Base-by-base conservation (phyloP, 2,113 vertebrate genomes). In the Ceyx cyanopectus region DNA sequence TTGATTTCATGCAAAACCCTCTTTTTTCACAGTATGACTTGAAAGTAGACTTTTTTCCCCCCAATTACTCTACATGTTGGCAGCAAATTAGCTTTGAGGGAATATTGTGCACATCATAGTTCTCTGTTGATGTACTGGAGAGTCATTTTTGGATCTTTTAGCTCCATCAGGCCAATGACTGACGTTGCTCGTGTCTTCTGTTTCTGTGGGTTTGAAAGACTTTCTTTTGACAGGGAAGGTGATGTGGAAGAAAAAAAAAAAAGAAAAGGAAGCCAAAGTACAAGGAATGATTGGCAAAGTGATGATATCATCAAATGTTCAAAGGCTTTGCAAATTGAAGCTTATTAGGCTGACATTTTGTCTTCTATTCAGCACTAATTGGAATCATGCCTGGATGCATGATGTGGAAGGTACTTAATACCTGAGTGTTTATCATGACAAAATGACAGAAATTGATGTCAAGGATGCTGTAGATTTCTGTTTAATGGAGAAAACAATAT, bases 251-350 rank as follows among this genome's bases (percentile, higher is more conserved):
- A 48, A 30, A 30, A 54, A 32, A 91, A 75, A 79, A 46, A 40
- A 26, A 62, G 26, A 20, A 65, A 92, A 80, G 80, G 79, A 43
- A 87, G 81, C 83, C 92, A 87, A 96, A 94, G 90, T 95, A 89
- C 92, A 94, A 84, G 94, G 85, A 81, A 73, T 97, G 97, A 98
- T 97, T 97, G 97, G 97, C 98, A 97, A 98, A 98, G 97, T 97
- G 96, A 95, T 97, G 97, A 98, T 96, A 96, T 97, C 97, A 97
- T 97, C 93, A 93, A 40, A 75, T 92, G 98, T 98, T 98, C 97
- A 98, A 98, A 98, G 98, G 46, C 34, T 91, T 93, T 97, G 97
- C 95, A 96, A 96, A 96, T 95, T 95, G 95, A 97, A 94, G 95
- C 95, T 95, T 95, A 97, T 96, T 97, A 97, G 86, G 63, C 79